Evolutionary conservation across 2,888 invertebrate species (phyloP).

Genomic region (Gisinianus flammeolus): DNA sequence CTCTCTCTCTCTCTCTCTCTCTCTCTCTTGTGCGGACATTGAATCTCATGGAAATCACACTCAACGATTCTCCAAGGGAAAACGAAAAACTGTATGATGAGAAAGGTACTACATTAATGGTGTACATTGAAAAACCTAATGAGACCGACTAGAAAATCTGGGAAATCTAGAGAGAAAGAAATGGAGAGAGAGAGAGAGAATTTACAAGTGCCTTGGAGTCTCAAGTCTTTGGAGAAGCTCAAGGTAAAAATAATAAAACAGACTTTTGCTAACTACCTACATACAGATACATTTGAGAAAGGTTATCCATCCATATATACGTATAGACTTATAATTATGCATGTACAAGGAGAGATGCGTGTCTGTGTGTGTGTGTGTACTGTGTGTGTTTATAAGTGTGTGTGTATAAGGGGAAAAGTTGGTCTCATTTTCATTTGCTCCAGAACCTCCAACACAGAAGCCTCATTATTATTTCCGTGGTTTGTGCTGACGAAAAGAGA

Average conservation of each 20-base stretch:
- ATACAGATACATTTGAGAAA: neutral
- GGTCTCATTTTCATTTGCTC: slow-evolving; percentile 25
- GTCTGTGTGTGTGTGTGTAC: no score
- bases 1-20: no score
- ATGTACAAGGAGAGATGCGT: no score
- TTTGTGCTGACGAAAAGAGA: slow-evolving; percentile 1
- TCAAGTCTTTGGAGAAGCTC: no score
- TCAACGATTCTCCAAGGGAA: slow-evolving; percentile 12
- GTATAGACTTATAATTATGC: no score
- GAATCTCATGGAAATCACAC: slow-evolving; percentile 9
- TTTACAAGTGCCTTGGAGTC: no score
- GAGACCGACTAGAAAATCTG: slow-evolving; percentile 21
- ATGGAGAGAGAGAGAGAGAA: neutral
- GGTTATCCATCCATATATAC: no score
- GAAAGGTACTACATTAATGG: slow-evolving; percentile 4
- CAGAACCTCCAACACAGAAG: neutral
- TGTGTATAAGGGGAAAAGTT: no score
- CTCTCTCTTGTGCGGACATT: neutral
- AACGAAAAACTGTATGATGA: neutral
- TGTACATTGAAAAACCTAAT: slow-evolving; percentile 24
- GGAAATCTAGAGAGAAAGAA: neutral
- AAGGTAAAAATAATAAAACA: slow-evolving; percentile 27
- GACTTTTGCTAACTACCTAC: neutral
- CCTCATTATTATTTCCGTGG: slow-evolving; percentile 22
- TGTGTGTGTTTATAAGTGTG: no score